Percentiles rank a stretch among this genome's conserved stretches.
Evolutionary conservation across 2,797 vertebrate species (phyloP).

Genomic region (Gobionotothen gibberifrons): DNA sequence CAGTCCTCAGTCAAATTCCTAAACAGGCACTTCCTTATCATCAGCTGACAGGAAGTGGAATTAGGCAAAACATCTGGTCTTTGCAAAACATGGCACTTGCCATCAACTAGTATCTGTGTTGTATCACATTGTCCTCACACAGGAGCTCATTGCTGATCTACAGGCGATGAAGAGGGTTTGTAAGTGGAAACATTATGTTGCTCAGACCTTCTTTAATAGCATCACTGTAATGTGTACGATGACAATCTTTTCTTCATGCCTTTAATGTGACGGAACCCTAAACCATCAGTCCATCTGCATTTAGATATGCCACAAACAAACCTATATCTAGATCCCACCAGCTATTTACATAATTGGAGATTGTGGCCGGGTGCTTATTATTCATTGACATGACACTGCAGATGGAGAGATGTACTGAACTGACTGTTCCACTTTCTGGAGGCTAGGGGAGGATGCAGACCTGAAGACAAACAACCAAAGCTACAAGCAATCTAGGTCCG

Average conservation of each 20-base stretch:
- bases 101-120: conserved; percentile 12
- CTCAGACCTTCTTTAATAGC: conserved; percentile 26
- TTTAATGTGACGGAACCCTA: conserved; percentile 57
- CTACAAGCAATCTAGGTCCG: conserved; percentile 18
- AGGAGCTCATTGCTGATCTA: not conserved
- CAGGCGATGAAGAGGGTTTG: not conserved
- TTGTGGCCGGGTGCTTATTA: conserved; percentile 75
- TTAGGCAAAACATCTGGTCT: conserved; percentile 21
- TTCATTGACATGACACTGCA: conserved; percentile 73
- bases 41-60: conserved; percentile 27
- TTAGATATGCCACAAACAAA: conserved; percentile 69
- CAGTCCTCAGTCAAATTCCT: conserved; percentile 7
- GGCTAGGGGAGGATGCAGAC: conserved; percentile 29
- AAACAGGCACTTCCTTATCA: conserved; percentile 30
- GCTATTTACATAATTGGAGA: conserved; percentile 78
- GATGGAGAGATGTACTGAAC: conserved; percentile 74
- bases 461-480: conserved; percentile 36
- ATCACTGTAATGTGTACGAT: conserved; percentile 25
- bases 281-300: conserved; percentile 73
- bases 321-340: conserved; percentile 65
- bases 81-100: conserved; percentile 23
- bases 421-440: conserved; percentile 70
- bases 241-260: conserved; percentile 54
- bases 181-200: not conserved
- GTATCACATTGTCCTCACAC: conserved; percentile 11